These are phyloP conservation scores for Atractosteus spatula DNA, from an alignment of 2,113 vertebrate genomes.

Conservation along the genomic window DNA sequence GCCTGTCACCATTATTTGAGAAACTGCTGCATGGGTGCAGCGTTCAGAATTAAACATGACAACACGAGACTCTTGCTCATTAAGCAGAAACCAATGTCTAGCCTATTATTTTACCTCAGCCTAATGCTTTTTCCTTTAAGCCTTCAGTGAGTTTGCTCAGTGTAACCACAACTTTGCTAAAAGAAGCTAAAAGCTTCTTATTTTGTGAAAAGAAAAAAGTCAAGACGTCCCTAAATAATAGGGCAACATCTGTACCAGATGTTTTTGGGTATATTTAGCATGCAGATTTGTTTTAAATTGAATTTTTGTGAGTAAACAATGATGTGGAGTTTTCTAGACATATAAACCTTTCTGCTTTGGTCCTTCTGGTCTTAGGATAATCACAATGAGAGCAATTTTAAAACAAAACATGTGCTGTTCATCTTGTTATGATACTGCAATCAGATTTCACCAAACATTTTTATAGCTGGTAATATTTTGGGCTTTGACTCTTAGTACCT, in stretches of 20 bases:
- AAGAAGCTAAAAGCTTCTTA: constrained; percentile 12
- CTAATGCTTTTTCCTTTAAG: constrained; percentile 28
- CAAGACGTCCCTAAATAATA: constrained; percentile 18
- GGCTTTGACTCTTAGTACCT: too few relatives aligned
- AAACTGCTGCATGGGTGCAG: too few relatives aligned
- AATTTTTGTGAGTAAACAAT: too few relatives aligned
- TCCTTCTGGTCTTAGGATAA: too few relatives aligned
- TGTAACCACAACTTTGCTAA: constrained; percentile 18
- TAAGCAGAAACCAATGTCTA: not conserved
- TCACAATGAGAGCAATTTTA: too few relatives aligned
- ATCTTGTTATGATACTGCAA: too few relatives aligned
- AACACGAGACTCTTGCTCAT: too few relatives aligned
- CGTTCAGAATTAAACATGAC: too few relatives aligned
- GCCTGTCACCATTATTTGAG: too few relatives aligned
- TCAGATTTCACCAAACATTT: too few relatives aligned
- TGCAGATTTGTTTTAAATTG: not conserved
- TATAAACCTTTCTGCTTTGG: not conserved
- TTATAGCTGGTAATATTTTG: too few relatives aligned
- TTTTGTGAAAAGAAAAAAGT: not conserved
- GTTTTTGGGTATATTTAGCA: constrained; percentile 24
- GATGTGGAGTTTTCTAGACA: constrained; percentile 8
- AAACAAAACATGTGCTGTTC: too few relatives aligned
- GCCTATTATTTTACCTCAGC: constrained; percentile 19
- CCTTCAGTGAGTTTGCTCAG: not conserved
- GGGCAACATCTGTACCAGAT: constrained; percentile 28